Base-by-base conservation (phyloP, 2,113 vertebrate species). In the Channa maculata region DNA sequence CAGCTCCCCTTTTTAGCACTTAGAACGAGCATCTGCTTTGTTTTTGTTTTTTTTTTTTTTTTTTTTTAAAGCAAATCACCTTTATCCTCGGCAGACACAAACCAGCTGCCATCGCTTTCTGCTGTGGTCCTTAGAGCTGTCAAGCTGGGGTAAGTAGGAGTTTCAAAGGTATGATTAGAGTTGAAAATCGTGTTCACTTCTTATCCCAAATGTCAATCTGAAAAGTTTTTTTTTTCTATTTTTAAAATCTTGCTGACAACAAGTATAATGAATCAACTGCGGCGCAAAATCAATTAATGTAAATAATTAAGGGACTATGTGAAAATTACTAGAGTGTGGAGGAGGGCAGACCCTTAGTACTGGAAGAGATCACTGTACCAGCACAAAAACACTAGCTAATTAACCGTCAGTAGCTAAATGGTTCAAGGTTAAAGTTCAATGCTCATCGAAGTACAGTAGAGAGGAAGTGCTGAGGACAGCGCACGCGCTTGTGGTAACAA, bases 21-120 rank as follows among this genome's bases (percentile, higher is more conserved):
- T 79, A 81, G 61, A 70, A 62, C 71, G 50, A 82, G 78, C 83
- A 88, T 88, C 89, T 86, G 82, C 80, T 89, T 81, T 70, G 15
- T 13, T 49, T 70, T 75, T 79, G 43, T 24, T 24, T 24, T 24
- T 24, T 24, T 24, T 24, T 11, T 61, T 73, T 77, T 77, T 75
- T 54, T 24, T 24, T 11, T 61, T 73, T 77, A 75, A 71, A 51
- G 65, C 63, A 82, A 82, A 83, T 80, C 79, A 89, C 59, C 81
- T 85, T 80, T 50, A 70, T 85, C 63, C 64, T 80, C 67, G 7
- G 49, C 71, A 39, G 81, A 63, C 59, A 39, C 63, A 69, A 24
- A 74, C 63, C 77, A 79, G 79, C 75, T 85, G 85, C 78, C 76
- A 71, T 78, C 43, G 14, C 65, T 73, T 57, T 44, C 44, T 33